Conservation (phyloP, 1,140 invertebrate species). For the Listronotus bonariensis region DNA sequence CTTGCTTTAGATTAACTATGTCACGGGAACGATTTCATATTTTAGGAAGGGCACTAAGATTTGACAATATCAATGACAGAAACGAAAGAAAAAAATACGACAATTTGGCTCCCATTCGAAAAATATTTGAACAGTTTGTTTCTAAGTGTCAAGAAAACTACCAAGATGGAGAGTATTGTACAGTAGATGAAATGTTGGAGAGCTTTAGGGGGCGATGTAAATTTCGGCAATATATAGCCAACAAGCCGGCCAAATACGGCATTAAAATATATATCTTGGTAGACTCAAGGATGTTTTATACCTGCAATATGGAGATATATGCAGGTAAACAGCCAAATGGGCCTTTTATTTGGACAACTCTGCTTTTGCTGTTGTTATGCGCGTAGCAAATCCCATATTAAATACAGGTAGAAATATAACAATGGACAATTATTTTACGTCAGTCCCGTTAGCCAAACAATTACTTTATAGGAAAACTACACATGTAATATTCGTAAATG, state of each 20-base stretch:
- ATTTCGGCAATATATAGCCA: constrained; percentile 55
- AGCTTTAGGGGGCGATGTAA: constrained; percentile 46
- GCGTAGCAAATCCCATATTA: constrained; percentile 23
- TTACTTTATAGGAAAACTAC: constrained; percentile 45
- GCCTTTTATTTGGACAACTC: constrained; percentile 48
- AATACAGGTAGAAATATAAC: constrained; percentile 53
- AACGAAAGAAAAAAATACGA: too few species aligned
- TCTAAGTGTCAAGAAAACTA: too few species aligned
- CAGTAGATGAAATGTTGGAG: constrained; percentile 47
- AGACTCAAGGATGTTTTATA: constrained; percentile 31
- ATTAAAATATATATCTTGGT: constrained; percentile 51
- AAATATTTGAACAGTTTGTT: too few species aligned
- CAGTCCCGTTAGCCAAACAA: constrained; percentile 47
- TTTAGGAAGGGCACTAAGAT: too few species aligned
- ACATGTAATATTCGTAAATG: too few species aligned
- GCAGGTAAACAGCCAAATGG: constrained; percentile 46
- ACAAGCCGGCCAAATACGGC: constrained; percentile 57
- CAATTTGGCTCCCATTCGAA: too few species aligned
- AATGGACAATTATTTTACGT: constrained; percentile 54
- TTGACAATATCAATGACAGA: too few species aligned
- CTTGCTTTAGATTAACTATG: too few species aligned
- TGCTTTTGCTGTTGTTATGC: constrained; percentile 21
- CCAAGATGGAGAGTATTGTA: background rate
- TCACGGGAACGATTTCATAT: too few species aligned
- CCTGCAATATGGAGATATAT: constrained; percentile 50